Evolutionary conservation across 2,113 vertebrate species (phyloP).

Genomic region (Poecile atricapillus): DNA sequence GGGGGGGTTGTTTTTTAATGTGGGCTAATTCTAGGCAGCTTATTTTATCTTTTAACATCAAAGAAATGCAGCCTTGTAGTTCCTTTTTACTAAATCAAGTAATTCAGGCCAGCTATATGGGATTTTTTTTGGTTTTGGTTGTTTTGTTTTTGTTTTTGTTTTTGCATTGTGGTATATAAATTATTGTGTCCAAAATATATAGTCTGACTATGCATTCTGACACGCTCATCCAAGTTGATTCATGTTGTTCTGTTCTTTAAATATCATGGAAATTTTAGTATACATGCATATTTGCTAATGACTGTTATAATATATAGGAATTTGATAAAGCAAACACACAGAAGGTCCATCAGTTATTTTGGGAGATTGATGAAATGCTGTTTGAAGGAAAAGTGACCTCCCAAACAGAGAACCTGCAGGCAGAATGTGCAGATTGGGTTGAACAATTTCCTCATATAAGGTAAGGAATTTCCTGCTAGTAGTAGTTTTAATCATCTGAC

Average conservation of each 20-base stretch:
- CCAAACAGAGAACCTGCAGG: conserved; percentile 70
- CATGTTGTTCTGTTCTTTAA: neutral
- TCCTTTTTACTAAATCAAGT: neutral
- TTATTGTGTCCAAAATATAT: neutral
- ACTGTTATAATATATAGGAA: conserved; percentile 66
- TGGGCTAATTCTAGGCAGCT: neutral
- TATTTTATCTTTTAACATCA: neutral
- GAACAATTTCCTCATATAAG: conserved; percentile 79
- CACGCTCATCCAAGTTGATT: neutral
- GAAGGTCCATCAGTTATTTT: conserved; percentile 79
- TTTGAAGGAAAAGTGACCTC: conserved; percentile 80
- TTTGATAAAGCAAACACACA: conserved; percentile 80
- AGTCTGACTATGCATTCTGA: neutral
- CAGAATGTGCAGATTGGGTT: conserved; percentile 81
- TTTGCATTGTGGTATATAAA: neutral
- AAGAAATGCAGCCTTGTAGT: neutral
- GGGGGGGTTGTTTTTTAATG: neutral
- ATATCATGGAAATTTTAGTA: neutral
- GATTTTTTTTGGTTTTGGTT: neutral
- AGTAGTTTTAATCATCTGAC: neutral
- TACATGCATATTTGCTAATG: neutral
- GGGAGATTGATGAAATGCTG: conserved; percentile 83
- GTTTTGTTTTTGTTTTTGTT: neutral
- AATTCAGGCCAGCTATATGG: neutral
- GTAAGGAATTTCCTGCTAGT: conserved; percentile 40